phyloP scores from a whole-genome alignment of 2,888 invertebrate species.

The Oscheius sp. region DNA sequence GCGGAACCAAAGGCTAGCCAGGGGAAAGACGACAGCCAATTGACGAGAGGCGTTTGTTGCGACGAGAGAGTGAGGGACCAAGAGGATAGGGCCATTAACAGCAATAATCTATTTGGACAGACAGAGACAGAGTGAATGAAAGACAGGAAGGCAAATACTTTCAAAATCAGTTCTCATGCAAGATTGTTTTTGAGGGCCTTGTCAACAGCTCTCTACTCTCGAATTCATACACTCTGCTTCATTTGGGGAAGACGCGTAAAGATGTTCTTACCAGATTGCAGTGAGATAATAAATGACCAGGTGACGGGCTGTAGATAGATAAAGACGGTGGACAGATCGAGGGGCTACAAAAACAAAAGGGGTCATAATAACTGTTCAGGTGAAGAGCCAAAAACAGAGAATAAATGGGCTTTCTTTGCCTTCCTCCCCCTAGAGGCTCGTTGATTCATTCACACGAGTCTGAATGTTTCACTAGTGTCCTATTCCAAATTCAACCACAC shows the following conservation, averaged over 20 bases:
- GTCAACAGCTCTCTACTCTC: no score
- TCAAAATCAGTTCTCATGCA: no score
- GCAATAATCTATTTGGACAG: no score
- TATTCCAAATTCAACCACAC: conserved; percentile 28
- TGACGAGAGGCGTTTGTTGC: no score
- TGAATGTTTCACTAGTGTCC: conserved; percentile 33
- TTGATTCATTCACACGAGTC: conserved; percentile 36
- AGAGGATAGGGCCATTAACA: no score
- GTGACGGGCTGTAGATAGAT: conserved; percentile 12
- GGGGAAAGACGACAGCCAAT: background rate
- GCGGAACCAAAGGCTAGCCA: conserved; percentile 1
- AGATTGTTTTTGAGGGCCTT: no score
- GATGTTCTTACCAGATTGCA: conserved; percentile 30
- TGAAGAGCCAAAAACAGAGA: no score
- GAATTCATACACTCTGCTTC: background rate
- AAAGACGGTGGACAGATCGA: background rate
- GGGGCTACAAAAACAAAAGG: background rate
- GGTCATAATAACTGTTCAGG: background rate
- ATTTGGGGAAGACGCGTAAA: background rate
- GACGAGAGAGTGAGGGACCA: no score
- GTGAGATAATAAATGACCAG: conserved; percentile 29
- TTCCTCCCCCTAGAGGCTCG: background rate
- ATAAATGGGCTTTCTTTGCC: no score
- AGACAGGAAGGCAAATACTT: no score
- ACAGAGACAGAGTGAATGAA: no score